Base-by-base conservation (phyloP, 1,140 invertebrate genomes). In the Rhyzopertha dominica region DNA sequence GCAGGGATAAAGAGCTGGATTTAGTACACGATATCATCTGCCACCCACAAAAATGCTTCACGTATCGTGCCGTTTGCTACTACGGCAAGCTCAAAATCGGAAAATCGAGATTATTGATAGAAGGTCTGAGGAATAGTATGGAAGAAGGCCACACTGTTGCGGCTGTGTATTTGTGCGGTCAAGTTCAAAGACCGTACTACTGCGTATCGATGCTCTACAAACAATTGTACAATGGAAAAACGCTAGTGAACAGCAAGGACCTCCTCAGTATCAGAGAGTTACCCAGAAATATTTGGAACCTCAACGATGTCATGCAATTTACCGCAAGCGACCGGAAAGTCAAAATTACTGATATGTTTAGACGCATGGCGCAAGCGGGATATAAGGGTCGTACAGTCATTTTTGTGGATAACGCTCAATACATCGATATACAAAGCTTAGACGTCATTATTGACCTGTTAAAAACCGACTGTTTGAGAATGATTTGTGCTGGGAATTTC, bases 21-120 rank as follows among this genome's bases (percentile, higher is more conserved):
- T 67, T 66, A 50, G 68, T 70, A 39, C 43, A 63, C 38, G 58
- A 53, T 28, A 67, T 71, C 58, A 54, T 73, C 9, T 47, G 62
- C 22, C 47, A 67, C 19, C 49, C 44, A 20, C 35, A 51, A 25
- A 53, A 51, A 46, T 18, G 51, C 4, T 53, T 47, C 3, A 37
- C 37, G 22, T 59, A 47, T 40, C 47, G 26, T 18, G 53, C 52
- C 13, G 41, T 61, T 18, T 53, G 50, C 20, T 49, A 59, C 14
- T 35, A 55, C 28, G 71, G 71, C 20, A 67, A 71, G 49, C 49
- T 58, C 12, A 64, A 70, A 37, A 65, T 71, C 22, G 72, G 72
- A 2, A 74, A 74, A 58, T 65, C 59, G 12, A 59, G 65, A 39
- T 35, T 73, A 24, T 47, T 74, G 40, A 62, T 69, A 49, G 66